These are phyloP conservation scores for Cantharis nigra DNA, from an alignment of 2,888 invertebrate genomes.

Conservation along the genomic window DNA sequence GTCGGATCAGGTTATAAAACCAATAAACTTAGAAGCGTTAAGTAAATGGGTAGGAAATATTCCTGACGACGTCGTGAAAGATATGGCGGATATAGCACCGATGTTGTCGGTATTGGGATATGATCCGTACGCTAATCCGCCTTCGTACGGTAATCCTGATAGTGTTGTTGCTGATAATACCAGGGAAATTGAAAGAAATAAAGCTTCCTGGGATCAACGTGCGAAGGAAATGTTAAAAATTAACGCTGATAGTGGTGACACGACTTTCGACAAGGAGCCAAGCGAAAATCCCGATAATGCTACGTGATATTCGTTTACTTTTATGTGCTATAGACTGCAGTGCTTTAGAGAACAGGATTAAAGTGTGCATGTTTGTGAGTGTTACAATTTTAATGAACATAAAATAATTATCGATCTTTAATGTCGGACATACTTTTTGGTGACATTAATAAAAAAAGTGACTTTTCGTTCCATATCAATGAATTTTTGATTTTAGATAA, in stretches of 20 bases:
- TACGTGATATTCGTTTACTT: conserved; percentile 46
- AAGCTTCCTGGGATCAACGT: conserved; percentile 53
- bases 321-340: conserved; percentile 40
- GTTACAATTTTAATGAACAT: neutral
- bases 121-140: conserved; percentile 95
- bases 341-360: conserved; percentile 38
- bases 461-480: neutral
- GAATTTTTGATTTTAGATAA: neutral
- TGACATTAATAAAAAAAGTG: neutral
- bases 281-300: conserved; percentile 49
- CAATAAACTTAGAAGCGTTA: conserved; percentile 94
- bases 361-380: conserved; percentile 7
- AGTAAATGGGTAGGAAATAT: conserved; percentile 90
- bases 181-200: conserved; percentile 41
- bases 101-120: conserved; percentile 93
- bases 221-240: conserved; percentile 54
- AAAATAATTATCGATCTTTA: neutral
- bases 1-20: conserved; percentile 98
- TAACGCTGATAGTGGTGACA: conserved; percentile 35
- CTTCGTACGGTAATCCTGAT: conserved; percentile 89
- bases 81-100: conserved; percentile 92
- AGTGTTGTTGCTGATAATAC: conserved; percentile 73
- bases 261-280: conserved; percentile 49
- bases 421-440: neutral
- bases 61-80: conserved; percentile 87